Evolutionary conservation across 2,113 vertebrate species (phyloP).

Genomic region (Leucopsar rothschildi): DNA sequence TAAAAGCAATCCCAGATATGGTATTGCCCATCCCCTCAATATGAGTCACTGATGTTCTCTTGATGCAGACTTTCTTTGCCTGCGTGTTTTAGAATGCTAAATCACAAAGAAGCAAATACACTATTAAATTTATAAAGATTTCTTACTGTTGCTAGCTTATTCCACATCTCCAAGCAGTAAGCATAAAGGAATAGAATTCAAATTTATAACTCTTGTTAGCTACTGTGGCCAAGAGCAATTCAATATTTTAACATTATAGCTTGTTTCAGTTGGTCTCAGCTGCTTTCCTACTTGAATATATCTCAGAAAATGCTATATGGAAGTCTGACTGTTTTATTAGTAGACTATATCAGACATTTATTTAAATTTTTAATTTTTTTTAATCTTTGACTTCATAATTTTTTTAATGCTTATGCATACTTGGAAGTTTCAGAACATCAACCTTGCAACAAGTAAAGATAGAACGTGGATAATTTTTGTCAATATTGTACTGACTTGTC

Average conservation of each 20-base stretch:
- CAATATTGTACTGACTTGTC: not conserved
- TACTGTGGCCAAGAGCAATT: not conserved
- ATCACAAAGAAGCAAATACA: not conserved
- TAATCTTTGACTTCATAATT: not conserved
- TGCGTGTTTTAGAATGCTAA: not conserved
- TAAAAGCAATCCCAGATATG: not conserved
- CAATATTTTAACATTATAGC: constrained; percentile 28
- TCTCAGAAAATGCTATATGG: not conserved
- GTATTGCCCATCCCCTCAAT: not conserved
- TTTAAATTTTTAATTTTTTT: not conserved
- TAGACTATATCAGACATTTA: not conserved
- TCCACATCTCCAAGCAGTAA: not conserved
- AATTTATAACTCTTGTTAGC: not conserved
- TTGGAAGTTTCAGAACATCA: not conserved
- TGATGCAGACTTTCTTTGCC: not conserved
- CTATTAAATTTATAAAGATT: not conserved
- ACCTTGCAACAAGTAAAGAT: not conserved
- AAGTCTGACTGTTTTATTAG: not conserved
- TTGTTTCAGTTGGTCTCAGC: constrained; percentile 17
- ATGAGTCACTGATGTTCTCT: not conserved
- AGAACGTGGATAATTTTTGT: not conserved
- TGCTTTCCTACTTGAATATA: constrained; percentile 7
- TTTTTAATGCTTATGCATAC: not conserved
- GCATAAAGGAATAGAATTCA: not conserved
- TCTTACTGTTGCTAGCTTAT: not conserved